These are phyloP conservation scores for Brachionus asplanchnoidis DNA, from an alignment of 1,140 invertebrate species.

Conservation along the genomic window DNA sequence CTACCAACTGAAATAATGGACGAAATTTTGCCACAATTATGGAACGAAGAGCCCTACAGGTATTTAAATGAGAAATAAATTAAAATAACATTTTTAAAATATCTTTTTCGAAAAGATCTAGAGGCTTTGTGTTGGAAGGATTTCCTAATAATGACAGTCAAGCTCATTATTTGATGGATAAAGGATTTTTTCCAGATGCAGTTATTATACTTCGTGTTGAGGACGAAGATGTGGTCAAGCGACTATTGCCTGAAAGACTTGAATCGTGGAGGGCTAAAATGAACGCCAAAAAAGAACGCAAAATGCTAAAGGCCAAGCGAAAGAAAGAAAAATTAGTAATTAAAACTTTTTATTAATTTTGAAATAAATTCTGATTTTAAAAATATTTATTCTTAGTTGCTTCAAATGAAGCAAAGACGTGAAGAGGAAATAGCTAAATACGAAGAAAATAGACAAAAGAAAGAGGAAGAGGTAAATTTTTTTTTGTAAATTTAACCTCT, in stretches of 20 bases:
- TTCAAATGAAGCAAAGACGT: constrained; percentile 48
- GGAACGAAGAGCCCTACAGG: constrained; percentile 56
- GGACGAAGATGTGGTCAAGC: constrained; percentile 51
- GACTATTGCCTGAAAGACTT: constrained; percentile 53
- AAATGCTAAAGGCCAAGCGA: constrained; percentile 52
- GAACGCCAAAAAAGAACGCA: constrained; percentile 48
- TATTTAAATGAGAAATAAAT: constrained; percentile 23
- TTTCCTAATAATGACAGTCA: constrained; percentile 55
- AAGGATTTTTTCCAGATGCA: constrained; percentile 53
- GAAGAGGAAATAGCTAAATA: constrained; percentile 46
- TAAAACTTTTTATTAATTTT: background rate
- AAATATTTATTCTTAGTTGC: constrained; percentile 42
- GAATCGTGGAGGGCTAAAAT: constrained; percentile 50
- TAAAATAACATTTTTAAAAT: background rate
- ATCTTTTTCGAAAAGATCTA: constrained; percentile 8
- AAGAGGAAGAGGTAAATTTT: constrained; percentile 21
- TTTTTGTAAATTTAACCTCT: no score
- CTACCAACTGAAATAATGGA: constrained; percentile 53
- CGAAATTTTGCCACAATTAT: constrained; percentile 52
- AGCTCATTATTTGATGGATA: constrained; percentile 51
- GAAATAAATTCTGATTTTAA: background rate
- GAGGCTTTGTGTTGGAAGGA: constrained; percentile 56
- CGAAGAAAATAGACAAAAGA: background rate
- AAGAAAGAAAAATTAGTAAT: constrained; percentile 35
- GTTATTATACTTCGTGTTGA: constrained; percentile 51